These are phyloP conservation scores for Proterorhinus semilunaris DNA, from an alignment of 2,113 vertebrate genomes.

Conservation along the genomic window DNA sequence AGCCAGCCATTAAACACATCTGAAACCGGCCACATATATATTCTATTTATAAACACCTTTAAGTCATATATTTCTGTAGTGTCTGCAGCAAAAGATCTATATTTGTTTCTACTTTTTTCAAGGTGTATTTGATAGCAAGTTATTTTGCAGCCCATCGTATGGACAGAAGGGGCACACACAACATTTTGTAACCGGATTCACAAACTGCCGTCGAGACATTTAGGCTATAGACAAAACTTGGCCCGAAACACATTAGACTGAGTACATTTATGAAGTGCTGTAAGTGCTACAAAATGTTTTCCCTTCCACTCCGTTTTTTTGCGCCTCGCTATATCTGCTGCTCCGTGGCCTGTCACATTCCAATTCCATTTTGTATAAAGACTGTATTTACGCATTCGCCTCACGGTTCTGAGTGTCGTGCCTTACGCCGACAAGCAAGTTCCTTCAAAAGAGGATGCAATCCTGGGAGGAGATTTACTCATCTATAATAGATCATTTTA, in stretches of 20 bases:
- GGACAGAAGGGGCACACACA: not conserved
- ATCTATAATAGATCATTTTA: slow-evolving; percentile 24
- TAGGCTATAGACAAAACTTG: slow-evolving; percentile 12
- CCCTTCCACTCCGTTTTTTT: slow-evolving; percentile 6
- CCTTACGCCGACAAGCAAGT: slow-evolving; percentile 20
- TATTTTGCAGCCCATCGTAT: not conserved
- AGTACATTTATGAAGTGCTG: slow-evolving; percentile 11
- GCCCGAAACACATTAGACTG: slow-evolving; percentile 4
- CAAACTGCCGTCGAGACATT: not conserved
- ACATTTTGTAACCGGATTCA: not conserved
- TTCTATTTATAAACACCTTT: too few relatives aligned
- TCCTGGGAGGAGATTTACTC: slow-evolving; percentile 16
- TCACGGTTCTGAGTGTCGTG: slow-evolving; percentile 22
- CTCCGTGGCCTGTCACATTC: slow-evolving; percentile 32
- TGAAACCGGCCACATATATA: too few relatives aligned
- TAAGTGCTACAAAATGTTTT: not conserved
- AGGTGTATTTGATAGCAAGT: too few relatives aligned
- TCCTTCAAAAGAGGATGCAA: slow-evolving; percentile 5
- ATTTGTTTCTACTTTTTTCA: too few relatives aligned
- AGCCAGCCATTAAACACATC: too few relatives aligned
- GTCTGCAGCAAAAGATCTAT: too few relatives aligned
- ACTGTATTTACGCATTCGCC: slow-evolving; percentile 33
- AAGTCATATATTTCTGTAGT: too few relatives aligned
- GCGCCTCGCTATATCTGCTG: slow-evolving; percentile 6
- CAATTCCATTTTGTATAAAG: slow-evolving; percentile 39